These are phyloP conservation scores for Drosophila nigrodunni DNA, from an alignment of 1,140 invertebrate genomes.

Conservation along the genomic window DNA sequence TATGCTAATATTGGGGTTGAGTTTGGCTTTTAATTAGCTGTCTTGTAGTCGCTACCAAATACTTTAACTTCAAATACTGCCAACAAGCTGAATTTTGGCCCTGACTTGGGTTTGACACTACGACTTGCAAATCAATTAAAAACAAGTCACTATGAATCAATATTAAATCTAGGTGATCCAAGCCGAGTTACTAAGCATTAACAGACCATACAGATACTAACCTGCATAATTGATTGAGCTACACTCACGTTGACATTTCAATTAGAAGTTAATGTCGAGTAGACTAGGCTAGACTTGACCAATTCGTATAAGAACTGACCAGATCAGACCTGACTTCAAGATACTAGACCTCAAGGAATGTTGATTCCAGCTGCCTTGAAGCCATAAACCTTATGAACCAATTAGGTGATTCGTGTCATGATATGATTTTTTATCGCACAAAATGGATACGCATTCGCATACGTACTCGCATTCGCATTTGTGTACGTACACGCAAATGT, in stretches of 20 bases:
- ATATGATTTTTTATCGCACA: slow-evolving; percentile 49
- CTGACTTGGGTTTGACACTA: slow-evolving; percentile 45
- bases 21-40: slow-evolving; percentile 41
- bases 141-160: slow-evolving; percentile 33
- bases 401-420: slow-evolving; percentile 51
- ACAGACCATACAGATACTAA: slow-evolving; percentile 20
- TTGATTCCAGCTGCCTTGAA: slow-evolving; percentile 20
- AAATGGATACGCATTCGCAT: slow-evolving; percentile 42
- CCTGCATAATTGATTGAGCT: slow-evolving; percentile 47
- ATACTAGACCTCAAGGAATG: slow-evolving; percentile 30
- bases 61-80: slow-evolving; percentile 27
- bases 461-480: background rate
- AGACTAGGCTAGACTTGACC: background rate
- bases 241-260: slow-evolving; percentile 58
- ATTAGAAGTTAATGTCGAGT: slow-evolving; percentile 42
- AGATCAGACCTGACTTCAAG: background rate
- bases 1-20: slow-evolving; percentile 7
- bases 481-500: background rate
- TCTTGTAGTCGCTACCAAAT: slow-evolving; percentile 36
- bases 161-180: slow-evolving; percentile 38
- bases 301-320: background rate
- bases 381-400: slow-evolving; percentile 46
- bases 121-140: slow-evolving; percentile 46
- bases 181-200: slow-evolving; percentile 39
- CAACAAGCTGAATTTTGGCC: slow-evolving; percentile 31